Evolutionary conservation across 2,888 invertebrate genomes (phyloP).

Genomic region (Ophion ventricosus): DNA sequence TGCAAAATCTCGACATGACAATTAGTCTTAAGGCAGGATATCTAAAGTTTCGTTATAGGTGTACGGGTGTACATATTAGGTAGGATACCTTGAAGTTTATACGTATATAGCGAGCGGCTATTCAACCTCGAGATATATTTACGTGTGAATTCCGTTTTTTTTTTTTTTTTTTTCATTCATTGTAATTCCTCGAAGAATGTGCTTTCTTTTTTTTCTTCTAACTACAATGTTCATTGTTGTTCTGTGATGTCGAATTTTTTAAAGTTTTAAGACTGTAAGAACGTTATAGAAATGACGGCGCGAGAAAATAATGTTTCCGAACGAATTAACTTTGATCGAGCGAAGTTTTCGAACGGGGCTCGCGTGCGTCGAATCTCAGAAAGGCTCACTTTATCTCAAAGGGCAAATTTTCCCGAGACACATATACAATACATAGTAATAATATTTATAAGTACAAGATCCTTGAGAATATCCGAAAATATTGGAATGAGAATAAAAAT

Average conservation of each 20-base stretch:
- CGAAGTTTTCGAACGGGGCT: neutral
- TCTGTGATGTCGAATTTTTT: constrained; percentile 63
- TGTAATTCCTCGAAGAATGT: constrained; percentile 38
- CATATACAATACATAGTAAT: constrained; percentile 9
- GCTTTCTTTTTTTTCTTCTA: neutral
- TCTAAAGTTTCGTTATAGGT: constrained; percentile 38
- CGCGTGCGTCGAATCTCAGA: neutral
- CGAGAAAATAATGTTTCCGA: neutral
- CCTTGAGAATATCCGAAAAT: constrained; percentile 45
- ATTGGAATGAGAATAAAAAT: constrained; percentile 39
- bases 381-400: constrained; percentile 21
- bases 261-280: constrained; percentile 47
- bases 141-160: constrained; percentile 41
- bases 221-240: constrained; percentile 59
- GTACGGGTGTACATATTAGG: constrained; percentile 63
- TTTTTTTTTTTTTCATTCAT: too few species aligned
- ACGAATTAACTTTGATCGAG: neutral
- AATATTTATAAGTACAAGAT: constrained; percentile 13
- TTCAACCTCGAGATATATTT: constrained; percentile 36
- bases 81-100: constrained; percentile 58
- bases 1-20: constrained; percentile 66
- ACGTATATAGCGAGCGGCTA: neutral
- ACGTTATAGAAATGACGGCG: constrained; percentile 15
- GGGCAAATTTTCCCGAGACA: constrained; percentile 8
- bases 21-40: constrained; percentile 55